phyloP scores from a whole-genome alignment of 2,797 vertebrate genomes.

The Pitangus sulphuratus region DNA sequence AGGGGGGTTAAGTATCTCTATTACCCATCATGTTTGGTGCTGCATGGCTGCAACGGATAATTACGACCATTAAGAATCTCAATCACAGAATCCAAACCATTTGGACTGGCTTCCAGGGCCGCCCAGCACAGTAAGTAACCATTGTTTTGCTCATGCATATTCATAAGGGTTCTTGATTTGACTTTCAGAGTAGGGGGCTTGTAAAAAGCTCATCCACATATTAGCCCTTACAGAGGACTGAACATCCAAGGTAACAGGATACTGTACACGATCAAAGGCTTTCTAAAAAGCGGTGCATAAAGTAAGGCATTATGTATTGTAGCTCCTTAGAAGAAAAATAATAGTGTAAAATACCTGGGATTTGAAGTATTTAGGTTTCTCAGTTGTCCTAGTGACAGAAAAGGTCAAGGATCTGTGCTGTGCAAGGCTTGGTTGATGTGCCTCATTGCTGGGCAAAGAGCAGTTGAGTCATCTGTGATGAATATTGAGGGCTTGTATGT shows the following conservation, averaged over 20 bases:
- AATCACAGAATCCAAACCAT: slow-evolving; percentile 77
- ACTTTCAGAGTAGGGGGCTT: slow-evolving; percentile 70
- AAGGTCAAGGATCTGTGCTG: slow-evolving; percentile 6
- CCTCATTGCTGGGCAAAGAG: neutral
- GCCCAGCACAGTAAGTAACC: slow-evolving; percentile 77
- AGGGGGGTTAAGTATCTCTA: slow-evolving; percentile 56
- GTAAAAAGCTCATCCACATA: slow-evolving; percentile 71
- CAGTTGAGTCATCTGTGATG: neutral
- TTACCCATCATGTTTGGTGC: slow-evolving; percentile 69
- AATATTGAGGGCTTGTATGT: neutral
- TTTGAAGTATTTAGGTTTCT: slow-evolving; percentile 1
- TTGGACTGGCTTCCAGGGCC: slow-evolving; percentile 76
- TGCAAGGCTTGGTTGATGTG: neutral
- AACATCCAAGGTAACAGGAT: slow-evolving; percentile 67
- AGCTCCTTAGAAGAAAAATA: slow-evolving; percentile 15
- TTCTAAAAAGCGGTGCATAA: slow-evolving; percentile 16
- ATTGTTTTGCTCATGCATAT: slow-evolving; percentile 76
- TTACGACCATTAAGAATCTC: slow-evolving; percentile 79
- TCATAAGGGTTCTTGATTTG: slow-evolving; percentile 75
- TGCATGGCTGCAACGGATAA: slow-evolving; percentile 78
- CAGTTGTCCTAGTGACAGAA: slow-evolving; percentile 17
- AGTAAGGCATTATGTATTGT: slow-evolving; percentile 28
- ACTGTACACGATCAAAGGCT: neutral
- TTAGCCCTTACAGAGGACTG: slow-evolving; percentile 64
- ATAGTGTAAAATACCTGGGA: neutral